Evolutionary conservation across 2,888 invertebrate species (phyloP), one percentile per base, ranked within the genome.

Genomic region (Slavum lentiscoides): DNA sequence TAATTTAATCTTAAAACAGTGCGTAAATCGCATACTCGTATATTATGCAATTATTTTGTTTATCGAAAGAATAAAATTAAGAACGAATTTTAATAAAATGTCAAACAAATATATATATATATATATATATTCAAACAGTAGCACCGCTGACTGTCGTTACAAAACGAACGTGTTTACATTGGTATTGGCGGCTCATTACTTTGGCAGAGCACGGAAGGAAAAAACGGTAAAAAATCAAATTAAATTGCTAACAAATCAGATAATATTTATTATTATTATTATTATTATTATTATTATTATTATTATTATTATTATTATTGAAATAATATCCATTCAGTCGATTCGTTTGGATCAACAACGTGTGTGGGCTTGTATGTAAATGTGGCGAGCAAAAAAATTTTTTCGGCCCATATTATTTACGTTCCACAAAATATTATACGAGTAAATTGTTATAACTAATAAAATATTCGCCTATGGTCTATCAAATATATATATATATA

Each of bases 201-300:
- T 21, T 9, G 11, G 30, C 58, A 23, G 23, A 68, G 49, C 61
- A 23, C 62, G 37, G 37, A 39, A 7, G 55, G n/a, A 62, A 62
- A 77, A 68, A 76, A 61, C 30, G 5, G 9, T 37, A 53, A n/a
- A 69, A 62, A 69, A 43, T 30, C 62, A 64, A 39, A 77, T 43
- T 23, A 77, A 77, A 77, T 37, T 77, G 77, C 62, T 39, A 64
- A 70, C 77, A 55, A 77, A 77, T 77, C 70, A 70, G 77, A 77
- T 77, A 77, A 77, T 69, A 62, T 70, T 62, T 21, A 64, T 75
- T 68, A 64, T 62, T 21, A 64, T 75, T 68, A 64, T 62, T 21
- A 64, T 75, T 68, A 64, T 62, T 21, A 64, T 75, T 68, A 64
- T 62, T 21, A 64, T 75, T 68, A 64, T 62, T 21, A 64, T 75